Percentiles rank a stretch among this genome's conserved stretches.
phyloP scores from a whole-genome alignment of 2,113 vertebrate species.

The Tetrax tetrax region DNA sequence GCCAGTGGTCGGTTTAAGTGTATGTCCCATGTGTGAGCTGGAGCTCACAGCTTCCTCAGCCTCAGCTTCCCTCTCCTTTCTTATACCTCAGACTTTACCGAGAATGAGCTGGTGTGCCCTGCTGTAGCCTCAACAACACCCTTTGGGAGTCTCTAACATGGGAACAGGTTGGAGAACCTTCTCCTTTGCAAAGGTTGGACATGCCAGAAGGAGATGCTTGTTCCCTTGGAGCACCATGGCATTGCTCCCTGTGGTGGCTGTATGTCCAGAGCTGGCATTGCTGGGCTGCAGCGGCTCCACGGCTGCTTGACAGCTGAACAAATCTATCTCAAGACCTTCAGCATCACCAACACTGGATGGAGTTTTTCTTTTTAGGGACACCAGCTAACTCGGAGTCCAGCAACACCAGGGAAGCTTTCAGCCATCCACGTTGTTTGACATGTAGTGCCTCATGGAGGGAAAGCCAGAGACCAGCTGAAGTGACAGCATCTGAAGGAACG shows the following conservation, averaged over 20 bases:
- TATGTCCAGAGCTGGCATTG: not conserved
- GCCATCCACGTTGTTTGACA: not conserved
- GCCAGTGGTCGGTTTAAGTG: not conserved
- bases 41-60: not conserved
- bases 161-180: not conserved
- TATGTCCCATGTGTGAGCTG: not conserved
- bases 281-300: not conserved
- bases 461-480: not conserved
- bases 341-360: not conserved
- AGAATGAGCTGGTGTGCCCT: not conserved
- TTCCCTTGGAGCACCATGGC: not conserved
- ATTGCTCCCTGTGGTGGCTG: rapidly evolving
- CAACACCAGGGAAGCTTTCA: not conserved
- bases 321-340: not conserved
- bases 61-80: not conserved
- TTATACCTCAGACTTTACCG: not conserved
- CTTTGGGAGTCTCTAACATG: not conserved
- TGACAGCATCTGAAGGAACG: not conserved
- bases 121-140: not conserved
- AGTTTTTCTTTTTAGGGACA: not conserved
- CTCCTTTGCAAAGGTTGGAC: not conserved
- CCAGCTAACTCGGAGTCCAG: not conserved
- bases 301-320: not conserved
- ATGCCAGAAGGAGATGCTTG: not conserved
- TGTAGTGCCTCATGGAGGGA: not conserved